Evolutionary conservation across 2,113 vertebrate genomes (phyloP).

Genomic region (Symphodus melops): DNA sequence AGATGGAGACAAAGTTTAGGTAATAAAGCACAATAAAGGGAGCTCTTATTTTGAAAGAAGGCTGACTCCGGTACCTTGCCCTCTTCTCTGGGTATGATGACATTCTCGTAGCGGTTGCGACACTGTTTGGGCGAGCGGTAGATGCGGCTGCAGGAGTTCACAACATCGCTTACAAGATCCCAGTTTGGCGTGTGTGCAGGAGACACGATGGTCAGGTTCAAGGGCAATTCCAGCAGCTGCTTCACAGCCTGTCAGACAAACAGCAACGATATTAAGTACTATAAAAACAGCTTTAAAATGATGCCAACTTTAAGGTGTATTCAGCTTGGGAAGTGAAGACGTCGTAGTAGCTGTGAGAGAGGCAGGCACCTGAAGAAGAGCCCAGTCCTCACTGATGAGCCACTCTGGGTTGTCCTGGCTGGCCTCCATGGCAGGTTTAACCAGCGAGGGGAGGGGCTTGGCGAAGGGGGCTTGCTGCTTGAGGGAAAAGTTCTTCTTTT

Average conservation of each 20-base stretch:
- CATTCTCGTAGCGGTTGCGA: constrained; percentile 92
- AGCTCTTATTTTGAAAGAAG: not conserved
- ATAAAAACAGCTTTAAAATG: not conserved
- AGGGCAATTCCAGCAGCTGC: constrained; percentile 92
- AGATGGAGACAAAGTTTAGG: constrained; percentile 16
- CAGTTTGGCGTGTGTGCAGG: constrained; percentile 96
- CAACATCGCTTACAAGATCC: constrained; percentile 95
- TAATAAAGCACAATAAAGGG: not conserved
- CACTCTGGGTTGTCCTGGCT: constrained; percentile 94
- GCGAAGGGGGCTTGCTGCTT: constrained; percentile 93
- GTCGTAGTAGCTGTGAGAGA: not conserved
- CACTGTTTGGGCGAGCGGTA: constrained; percentile 96
- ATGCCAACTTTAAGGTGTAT: no score
- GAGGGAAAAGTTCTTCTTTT: constrained; percentile 93
- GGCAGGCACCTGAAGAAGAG: constrained; percentile 88
- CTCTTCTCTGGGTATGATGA: constrained; percentile 94
- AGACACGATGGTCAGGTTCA: constrained; percentile 91
- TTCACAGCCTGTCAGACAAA: constrained; percentile 86
- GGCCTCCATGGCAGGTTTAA: constrained; percentile 89
- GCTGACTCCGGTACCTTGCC: constrained; percentile 85
- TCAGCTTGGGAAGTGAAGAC: not conserved
- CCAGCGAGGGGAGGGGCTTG: constrained; percentile 90
- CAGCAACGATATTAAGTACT: not conserved
- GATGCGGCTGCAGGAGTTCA: constrained; percentile 94
- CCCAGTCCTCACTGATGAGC: constrained; percentile 96